phyloP scores from a whole-genome alignment of 2,113 vertebrate species.

The Cyphomyrus discorhynchus region DNA sequence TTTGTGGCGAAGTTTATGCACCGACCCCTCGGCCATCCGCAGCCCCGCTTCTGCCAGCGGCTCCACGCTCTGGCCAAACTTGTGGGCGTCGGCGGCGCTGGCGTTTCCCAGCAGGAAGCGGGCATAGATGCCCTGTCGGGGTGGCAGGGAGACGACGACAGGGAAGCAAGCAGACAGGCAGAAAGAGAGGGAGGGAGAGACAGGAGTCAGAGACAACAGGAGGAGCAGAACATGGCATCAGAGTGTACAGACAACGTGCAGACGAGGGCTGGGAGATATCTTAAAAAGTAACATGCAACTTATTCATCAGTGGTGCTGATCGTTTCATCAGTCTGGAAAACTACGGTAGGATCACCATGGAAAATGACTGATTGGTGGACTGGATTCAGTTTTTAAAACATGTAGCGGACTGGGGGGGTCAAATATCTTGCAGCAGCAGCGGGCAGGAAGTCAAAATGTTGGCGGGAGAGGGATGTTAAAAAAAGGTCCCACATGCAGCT shows the following conservation, averaged over 20 bases:
- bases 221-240: not conserved
- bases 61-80: slow-evolving; percentile 65
- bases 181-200: not conserved
- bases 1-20: not conserved
- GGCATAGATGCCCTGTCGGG: slow-evolving; percentile 71
- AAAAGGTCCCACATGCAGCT: too few species aligned
- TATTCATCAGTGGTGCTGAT: not conserved
- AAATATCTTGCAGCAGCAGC: not conserved
- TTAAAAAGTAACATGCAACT: not conserved
- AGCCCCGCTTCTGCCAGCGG: slow-evolving; percentile 75
- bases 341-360: not conserved
- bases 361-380: not conserved
- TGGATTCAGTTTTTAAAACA: not conserved
- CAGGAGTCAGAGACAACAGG: not conserved
- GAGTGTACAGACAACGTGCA: not conserved
- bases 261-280: not conserved
- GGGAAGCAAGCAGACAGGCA: not conserved
- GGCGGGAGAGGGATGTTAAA: not conserved
- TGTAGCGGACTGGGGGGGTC: not conserved
- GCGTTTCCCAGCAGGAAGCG: slow-evolving; percentile 80
- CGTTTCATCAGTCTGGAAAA: not conserved
- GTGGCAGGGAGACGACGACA: not conserved
- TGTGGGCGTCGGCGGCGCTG: slow-evolving; percentile 66
- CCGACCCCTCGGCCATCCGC: slow-evolving; percentile 65
- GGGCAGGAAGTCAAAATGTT: not conserved